A percentile compares a stretch with the other conserved stretches of the same genome.
phyloP scores from a whole-genome alignment of 2,113 vertebrate species.

The Carollia perspicillata region DNA sequence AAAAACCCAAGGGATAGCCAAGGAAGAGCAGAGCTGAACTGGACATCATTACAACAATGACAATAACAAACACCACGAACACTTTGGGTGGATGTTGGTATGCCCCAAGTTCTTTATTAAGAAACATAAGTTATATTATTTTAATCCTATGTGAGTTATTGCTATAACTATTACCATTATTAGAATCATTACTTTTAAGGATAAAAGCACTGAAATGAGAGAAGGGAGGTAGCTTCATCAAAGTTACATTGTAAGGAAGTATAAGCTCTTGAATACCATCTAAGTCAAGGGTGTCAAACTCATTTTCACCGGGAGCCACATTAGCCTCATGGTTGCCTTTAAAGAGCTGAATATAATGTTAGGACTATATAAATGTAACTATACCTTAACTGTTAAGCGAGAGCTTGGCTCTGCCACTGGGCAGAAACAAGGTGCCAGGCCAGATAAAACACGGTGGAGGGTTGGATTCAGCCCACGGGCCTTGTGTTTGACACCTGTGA shows the following conservation, averaged over 20 bases:
- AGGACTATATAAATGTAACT: too few relatives aligned
- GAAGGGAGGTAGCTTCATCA: not conserved
- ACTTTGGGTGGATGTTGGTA: too few relatives aligned
- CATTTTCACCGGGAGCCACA: too few relatives aligned
- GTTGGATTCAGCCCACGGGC: too few relatives aligned
- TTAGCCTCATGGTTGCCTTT: too few relatives aligned
- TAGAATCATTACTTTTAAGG: not conserved
- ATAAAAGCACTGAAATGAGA: not conserved
- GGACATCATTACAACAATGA: not conserved
- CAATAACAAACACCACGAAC: not conserved
- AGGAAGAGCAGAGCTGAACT: slow-evolving; percentile 66
- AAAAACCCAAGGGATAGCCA: not conserved
- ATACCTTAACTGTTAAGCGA: too few relatives aligned
- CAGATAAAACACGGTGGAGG: too few relatives aligned
- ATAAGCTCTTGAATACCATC: not conserved
- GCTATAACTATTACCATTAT: not conserved
- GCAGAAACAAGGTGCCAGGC: too few relatives aligned
- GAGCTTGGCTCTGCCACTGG: too few relatives aligned
- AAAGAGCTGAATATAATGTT: too few relatives aligned
- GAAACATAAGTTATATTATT: not conserved
- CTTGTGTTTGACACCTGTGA: too few relatives aligned
- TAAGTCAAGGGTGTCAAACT: not conserved
- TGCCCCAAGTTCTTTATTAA: slow-evolving; percentile 11
- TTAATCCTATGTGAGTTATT: not conserved
- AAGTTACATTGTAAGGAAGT: not conserved